These are phyloP conservation scores for Calypte anna DNA, from an alignment of 2,113 vertebrate genomes.

Conservation along the genomic window DNA sequence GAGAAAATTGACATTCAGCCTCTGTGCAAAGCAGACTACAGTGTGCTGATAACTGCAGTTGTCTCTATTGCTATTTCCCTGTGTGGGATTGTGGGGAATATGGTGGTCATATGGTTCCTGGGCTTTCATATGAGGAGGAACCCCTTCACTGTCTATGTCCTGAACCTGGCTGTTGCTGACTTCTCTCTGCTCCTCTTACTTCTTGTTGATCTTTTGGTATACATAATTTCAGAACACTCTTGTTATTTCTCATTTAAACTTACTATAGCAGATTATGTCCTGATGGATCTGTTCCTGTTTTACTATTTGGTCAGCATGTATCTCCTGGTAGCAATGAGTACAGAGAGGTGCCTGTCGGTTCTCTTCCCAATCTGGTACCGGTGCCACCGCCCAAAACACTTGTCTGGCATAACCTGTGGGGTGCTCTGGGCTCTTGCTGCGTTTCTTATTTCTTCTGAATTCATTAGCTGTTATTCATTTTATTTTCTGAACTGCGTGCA, in stretches of 20 bases:
- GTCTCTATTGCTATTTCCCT: background rate
- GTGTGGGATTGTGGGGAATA: slow-evolving; percentile 65
- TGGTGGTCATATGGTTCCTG: slow-evolving; percentile 63
- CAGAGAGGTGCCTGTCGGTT: background rate
- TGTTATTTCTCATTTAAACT: too few species aligned
- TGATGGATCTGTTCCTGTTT: too few species aligned
- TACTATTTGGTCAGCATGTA: background rate
- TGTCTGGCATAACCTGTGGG: accelerated
- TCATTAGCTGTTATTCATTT: too few species aligned
- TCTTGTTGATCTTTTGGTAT: accelerated
- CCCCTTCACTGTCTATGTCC: slow-evolving; percentile 62
- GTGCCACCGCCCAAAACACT: background rate
- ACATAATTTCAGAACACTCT: too few species aligned
- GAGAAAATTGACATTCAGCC: too few species aligned
- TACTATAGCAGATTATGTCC: too few species aligned
- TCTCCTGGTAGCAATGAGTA: background rate
- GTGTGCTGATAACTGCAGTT: too few species aligned
- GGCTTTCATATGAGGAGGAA: slow-evolving; percentile 56
- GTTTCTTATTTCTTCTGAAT: background rate
- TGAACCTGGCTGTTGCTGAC: slow-evolving; percentile 67
- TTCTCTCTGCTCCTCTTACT: background rate
- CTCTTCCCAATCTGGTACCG: slow-evolving; percentile 14
- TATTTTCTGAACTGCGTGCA: too few species aligned
- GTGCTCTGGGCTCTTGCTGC: background rate
- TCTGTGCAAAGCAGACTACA: too few species aligned